These are phyloP conservation scores for Notospermus geniculatus DNA, from an alignment of 1,140 invertebrate genomes.

Conservation along the genomic window DNA sequence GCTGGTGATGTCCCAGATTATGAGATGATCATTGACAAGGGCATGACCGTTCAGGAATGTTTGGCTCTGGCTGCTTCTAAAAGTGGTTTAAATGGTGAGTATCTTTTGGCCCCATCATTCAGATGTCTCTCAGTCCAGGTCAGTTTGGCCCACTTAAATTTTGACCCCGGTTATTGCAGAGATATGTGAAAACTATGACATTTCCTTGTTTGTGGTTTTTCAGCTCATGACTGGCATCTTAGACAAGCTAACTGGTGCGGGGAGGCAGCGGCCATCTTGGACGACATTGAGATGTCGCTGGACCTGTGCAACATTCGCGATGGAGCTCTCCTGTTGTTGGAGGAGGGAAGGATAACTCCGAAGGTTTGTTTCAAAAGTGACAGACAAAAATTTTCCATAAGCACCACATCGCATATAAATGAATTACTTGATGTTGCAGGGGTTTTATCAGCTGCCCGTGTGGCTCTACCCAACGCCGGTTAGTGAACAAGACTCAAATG, in stretches of 20 bases:
- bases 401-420: no score
- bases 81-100: conserved; percentile 26
- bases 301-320: conserved; percentile 33
- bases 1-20: no score
- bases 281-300: conserved; percentile 35
- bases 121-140: no score
- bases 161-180: no score
- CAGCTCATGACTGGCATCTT: conserved; percentile 47
- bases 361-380: no score
- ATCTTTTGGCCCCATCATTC: neutral
- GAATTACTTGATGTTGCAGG: conserved; percentile 24
- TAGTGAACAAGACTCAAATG: neutral
- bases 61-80: conserved; percentile 26
- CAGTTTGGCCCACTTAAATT: no score
- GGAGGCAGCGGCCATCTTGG: conserved; percentile 40
- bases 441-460: conserved; percentile 32
- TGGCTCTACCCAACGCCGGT: conserved; percentile 35
- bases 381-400: no score
- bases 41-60: no score
- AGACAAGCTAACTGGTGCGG: conserved; percentile 48
- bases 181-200: no score
- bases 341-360: conserved; percentile 40
- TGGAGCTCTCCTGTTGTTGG: conserved; percentile 42
- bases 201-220: conserved; percentile 4
- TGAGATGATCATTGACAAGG: no score